Conservation (phyloP, 2,888 invertebrate genomes). For the Diloba caeruleocephala region DNA sequence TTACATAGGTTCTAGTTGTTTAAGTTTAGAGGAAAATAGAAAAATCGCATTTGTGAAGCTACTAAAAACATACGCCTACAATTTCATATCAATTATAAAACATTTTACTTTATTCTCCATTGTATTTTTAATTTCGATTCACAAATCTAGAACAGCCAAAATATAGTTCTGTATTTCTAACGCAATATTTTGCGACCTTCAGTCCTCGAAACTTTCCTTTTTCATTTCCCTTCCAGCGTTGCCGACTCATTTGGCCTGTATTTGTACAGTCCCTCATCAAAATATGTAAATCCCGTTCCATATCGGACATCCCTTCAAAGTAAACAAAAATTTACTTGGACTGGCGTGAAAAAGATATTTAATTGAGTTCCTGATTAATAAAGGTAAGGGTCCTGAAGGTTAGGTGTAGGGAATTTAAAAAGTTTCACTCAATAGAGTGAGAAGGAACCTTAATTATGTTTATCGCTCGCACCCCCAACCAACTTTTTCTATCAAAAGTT, state of each 20-base stretch:
- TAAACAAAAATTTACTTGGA: slow-evolving; percentile 61
- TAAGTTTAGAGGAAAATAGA: too few relatives aligned
- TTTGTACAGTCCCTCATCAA: slow-evolving; percentile 47
- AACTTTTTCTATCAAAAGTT: slow-evolving; percentile 88
- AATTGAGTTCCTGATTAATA: slow-evolving; percentile 75
- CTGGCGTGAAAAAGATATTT: slow-evolving; percentile 57
- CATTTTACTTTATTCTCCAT: too few relatives aligned
- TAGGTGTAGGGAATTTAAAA: slow-evolving; percentile 67
- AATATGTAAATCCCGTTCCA: slow-evolving; percentile 56
- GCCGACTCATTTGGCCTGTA: slow-evolving; percentile 45
- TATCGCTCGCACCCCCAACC: slow-evolving; percentile 67
- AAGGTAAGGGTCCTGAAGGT: slow-evolving; percentile 61
- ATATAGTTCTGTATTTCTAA: slow-evolving; percentile 9
- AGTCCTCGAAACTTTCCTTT: slow-evolving; percentile 33
- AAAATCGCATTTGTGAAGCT: too few relatives aligned
- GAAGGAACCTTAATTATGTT: slow-evolving; percentile 79
- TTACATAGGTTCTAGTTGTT: too few relatives aligned
- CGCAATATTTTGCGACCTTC: slow-evolving; percentile 23
- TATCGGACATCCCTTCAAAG: slow-evolving; percentile 52
- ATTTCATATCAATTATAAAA: too few relatives aligned
- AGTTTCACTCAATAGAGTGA: slow-evolving; percentile 73
- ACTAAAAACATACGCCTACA: too few relatives aligned
- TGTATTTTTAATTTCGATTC: too few relatives aligned
- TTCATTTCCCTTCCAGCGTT: slow-evolving; percentile 33
- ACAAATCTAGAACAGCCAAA: too few relatives aligned